Conservation (phyloP, 2,888 invertebrate genomes). For the Phaonia tiefii region DNA sequence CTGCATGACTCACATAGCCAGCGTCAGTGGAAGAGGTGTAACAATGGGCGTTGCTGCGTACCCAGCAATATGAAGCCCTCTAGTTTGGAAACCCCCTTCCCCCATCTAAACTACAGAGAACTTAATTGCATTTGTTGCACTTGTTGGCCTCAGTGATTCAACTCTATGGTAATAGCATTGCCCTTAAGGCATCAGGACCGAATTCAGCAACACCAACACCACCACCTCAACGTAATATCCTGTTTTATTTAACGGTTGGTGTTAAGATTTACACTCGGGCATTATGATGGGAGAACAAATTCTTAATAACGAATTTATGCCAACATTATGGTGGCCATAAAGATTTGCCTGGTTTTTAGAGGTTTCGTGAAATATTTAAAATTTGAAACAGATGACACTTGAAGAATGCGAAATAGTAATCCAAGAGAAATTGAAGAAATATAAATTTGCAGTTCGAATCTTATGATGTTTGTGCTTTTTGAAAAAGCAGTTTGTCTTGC, state of each 20-base stretch:
- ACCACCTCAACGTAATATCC: not conserved
- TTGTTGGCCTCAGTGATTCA: slow-evolving; percentile 45
- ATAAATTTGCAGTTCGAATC: too few species aligned
- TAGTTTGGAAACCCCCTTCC: not conserved
- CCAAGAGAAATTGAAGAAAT: too few species aligned
- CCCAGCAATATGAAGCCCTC: not conserved
- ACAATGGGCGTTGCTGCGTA: not conserved
- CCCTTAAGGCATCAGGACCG: slow-evolving; percentile 63
- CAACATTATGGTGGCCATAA: slow-evolving; percentile 17
- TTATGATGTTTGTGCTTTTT: too few species aligned
- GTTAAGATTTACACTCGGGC: slow-evolving; percentile 64
- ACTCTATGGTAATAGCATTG: slow-evolving; percentile 63
- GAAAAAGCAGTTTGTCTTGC: too few species aligned
- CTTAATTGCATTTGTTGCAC: slow-evolving; percentile 66
- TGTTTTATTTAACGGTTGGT: slow-evolving; percentile 49
- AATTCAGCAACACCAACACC: slow-evolving; percentile 28
- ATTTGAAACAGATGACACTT: not conserved
- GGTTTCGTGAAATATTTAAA: not conserved
- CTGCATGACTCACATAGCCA: too few species aligned
- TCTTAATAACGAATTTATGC: slow-evolving; percentile 29
- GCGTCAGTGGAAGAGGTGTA: not conserved
- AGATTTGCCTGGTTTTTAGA: not conserved
- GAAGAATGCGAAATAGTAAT: not conserved
- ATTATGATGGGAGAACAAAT: slow-evolving; percentile 26
- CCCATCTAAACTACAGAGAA: not conserved